Conservation (phyloP, 2,113 vertebrate species). For the Perca fluviatilis region DNA sequence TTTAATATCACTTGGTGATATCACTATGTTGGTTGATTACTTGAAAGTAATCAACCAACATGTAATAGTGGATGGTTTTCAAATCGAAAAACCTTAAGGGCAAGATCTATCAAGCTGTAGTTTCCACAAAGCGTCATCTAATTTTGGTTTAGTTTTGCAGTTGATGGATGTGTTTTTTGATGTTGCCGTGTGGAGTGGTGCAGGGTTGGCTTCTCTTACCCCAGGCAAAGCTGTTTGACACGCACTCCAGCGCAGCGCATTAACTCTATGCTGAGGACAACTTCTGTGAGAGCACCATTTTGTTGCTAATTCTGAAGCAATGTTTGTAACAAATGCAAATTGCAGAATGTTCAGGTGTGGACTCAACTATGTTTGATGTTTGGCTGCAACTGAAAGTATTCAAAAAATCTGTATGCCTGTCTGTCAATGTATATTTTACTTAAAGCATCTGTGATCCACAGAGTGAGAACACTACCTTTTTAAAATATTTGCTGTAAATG, state of each 20-base stretch:
- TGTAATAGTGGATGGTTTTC: constrained; percentile 23
- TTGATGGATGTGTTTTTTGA: constrained; percentile 71
- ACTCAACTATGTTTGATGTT: background rate
- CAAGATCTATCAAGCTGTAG: constrained; percentile 49
- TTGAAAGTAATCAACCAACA: constrained; percentile 38
- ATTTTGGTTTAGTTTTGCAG: constrained; percentile 62
- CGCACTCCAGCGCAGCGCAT: constrained; percentile 26
- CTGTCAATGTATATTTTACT: background rate
- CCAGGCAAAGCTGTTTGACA: constrained; percentile 59
- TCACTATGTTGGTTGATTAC: background rate
- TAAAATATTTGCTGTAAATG: background rate
- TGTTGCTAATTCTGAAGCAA: constrained; percentile 12
- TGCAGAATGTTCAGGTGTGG: background rate
- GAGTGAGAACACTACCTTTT: background rate
- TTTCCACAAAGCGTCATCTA: constrained; percentile 43
- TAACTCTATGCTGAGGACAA: constrained; percentile 39
- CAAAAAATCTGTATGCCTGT: constrained; percentile 5
- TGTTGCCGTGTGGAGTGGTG: constrained; percentile 29
- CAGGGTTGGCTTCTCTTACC: constrained; percentile 56
- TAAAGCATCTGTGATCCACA: background rate
- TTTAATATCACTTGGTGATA: constrained; percentile 15
- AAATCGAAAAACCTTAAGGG: constrained; percentile 54
- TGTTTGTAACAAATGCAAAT: constrained; percentile 5
- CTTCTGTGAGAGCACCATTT: constrained; percentile 25
- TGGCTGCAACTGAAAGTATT: background rate